phyloP scores from a whole-genome alignment of 2,888 invertebrate genomes.

The Andrena camellia region DNA sequence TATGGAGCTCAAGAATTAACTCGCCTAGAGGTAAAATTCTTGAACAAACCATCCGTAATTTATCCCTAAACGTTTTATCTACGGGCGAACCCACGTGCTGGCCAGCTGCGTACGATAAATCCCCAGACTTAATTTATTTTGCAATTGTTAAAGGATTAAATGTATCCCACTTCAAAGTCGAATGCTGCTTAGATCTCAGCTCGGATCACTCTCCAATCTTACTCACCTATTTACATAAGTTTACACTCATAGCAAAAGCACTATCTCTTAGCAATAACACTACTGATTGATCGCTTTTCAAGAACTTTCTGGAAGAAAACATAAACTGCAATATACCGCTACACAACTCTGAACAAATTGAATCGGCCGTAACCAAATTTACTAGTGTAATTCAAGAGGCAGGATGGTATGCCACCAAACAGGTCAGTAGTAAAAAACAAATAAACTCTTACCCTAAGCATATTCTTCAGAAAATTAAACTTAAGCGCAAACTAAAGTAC shows the following conservation, averaged over 20 bases:
- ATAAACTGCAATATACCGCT: neutral
- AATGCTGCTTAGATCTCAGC: neutral
- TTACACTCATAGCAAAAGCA: neutral
- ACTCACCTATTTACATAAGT: neutral
- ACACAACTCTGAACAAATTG: conserved; percentile 1
- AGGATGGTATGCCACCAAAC: neutral
- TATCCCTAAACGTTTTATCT: conserved; percentile 36
- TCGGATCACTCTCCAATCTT: neutral
- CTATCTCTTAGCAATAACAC: neutral
- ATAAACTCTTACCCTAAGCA: neutral
- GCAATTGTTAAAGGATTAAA: neutral
- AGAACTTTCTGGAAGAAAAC: neutral
- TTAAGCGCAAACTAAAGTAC: conserved; percentile 9
- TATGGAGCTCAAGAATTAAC: conserved; percentile 56
- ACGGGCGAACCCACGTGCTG: conserved; percentile 70
- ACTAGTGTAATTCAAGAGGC: neutral
- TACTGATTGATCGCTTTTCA: neutral
- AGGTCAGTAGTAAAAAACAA: neutral
- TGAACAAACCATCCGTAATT: neutral
- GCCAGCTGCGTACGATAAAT: conserved; percentile 64
- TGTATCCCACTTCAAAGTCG: neutral
- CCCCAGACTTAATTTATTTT: conserved; percentile 15
- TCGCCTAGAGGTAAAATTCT: neutral
- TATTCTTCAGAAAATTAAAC: conserved; percentile 6
- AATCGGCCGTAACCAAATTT: neutral